These are phyloP conservation scores for Allolobophora icterica DNA, from an alignment of 2,888 invertebrate genomes.

Conservation along the genomic window DNA sequence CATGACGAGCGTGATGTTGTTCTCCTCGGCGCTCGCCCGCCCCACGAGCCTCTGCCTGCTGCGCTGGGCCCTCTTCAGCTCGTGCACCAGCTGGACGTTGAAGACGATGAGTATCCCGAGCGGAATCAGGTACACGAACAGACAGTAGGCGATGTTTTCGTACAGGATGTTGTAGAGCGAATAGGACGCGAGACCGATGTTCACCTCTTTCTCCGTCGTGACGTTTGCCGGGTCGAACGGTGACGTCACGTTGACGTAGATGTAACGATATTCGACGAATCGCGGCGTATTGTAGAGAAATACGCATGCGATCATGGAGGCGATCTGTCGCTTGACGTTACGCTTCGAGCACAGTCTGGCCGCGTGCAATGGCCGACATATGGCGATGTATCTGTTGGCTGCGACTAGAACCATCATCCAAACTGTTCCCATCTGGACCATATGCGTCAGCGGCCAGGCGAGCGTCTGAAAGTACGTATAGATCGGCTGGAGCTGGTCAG, in stretches of 20 bases:
- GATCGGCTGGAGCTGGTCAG: slow-evolving; percentile 44
- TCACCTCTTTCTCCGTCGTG: slow-evolving; percentile 27
- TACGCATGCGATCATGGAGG: slow-evolving; percentile 40
- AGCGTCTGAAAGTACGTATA: slow-evolving; percentile 46
- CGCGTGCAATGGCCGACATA: slow-evolving; percentile 50
- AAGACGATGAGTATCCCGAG: slow-evolving; percentile 48
- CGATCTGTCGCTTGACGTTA: slow-evolving; percentile 46
- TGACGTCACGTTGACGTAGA: slow-evolving; percentile 34
- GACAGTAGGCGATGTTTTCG: slow-evolving; percentile 48
- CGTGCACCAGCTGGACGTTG: slow-evolving; percentile 48
- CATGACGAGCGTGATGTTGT: slow-evolving; percentile 51
- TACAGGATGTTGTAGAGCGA: slow-evolving; percentile 49
- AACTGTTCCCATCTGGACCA: slow-evolving; percentile 48
- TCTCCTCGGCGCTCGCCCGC: slow-evolving; percentile 44
- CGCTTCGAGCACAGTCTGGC: slow-evolving; percentile 46
- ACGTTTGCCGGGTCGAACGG: neutral
- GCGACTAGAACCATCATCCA: slow-evolving; percentile 52
- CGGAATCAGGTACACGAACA: slow-evolving; percentile 49
- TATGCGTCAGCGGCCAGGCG: slow-evolving; percentile 49
- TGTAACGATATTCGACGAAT: slow-evolving; percentile 48
- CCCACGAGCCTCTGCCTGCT: slow-evolving; percentile 42
- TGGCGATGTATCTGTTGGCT: slow-evolving; percentile 50
- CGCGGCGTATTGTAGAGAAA: slow-evolving; percentile 49
- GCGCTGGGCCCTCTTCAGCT: slow-evolving; percentile 46
- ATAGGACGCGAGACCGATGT: slow-evolving; percentile 44